These are phyloP conservation scores for Tubulanus polymorphus DNA, from an alignment of 2,888 invertebrate genomes.

Conservation along the genomic window DNA sequence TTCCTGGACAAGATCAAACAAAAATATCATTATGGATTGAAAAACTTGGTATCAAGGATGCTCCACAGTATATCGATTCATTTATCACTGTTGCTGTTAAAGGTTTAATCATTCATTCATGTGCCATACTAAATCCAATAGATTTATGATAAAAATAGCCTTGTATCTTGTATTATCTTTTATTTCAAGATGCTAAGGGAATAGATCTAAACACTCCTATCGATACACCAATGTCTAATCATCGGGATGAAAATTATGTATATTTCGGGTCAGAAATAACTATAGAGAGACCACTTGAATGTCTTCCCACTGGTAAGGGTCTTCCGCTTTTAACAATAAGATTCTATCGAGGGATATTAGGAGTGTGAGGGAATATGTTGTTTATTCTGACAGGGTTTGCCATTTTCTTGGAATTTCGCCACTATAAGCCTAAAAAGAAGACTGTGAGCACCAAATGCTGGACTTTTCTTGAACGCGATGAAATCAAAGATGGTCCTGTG, in stretches of 20 bases:
- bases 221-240: constrained; percentile 37
- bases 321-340: not conserved
- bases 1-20: constrained; percentile 31
- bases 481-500: constrained; percentile 41
- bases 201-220: constrained; percentile 34
- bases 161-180: not conserved
- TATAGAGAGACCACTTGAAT: constrained; percentile 43
- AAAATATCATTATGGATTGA: constrained; percentile 35
- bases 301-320: constrained; percentile 36
- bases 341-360: not conserved
- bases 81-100: constrained; percentile 43
- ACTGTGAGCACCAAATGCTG: constrained; percentile 43
- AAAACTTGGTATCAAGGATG: constrained; percentile 45
- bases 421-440: constrained; percentile 47
- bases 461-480: constrained; percentile 47
- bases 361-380: not conserved
- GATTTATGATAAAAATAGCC: no score
- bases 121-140: no score
- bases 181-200: constrained; percentile 30
- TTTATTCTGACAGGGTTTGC: constrained; percentile 38
- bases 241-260: constrained; percentile 34
- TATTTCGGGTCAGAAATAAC: constrained; percentile 39
- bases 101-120: constrained; percentile 35
- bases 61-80: constrained; percentile 40
- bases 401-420: constrained; percentile 50